Conservation (phyloP, 1,140 invertebrate genomes). For the Tigriopus japonicus region DNA sequence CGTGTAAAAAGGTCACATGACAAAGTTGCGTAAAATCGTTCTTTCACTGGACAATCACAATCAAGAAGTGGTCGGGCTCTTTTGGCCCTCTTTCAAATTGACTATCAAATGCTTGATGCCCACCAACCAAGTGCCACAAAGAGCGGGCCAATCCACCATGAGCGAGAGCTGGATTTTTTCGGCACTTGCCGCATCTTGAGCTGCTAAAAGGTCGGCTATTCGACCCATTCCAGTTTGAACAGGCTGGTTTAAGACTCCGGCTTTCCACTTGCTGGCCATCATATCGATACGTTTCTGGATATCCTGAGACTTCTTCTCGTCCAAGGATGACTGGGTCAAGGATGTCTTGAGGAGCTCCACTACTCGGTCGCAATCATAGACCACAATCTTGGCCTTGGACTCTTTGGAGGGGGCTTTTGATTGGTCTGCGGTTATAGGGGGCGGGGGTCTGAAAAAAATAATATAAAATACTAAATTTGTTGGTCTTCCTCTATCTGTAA, state of each 20-base stretch:
- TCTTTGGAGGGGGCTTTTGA: not conserved
- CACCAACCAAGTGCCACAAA: not conserved
- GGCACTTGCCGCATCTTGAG: not conserved
- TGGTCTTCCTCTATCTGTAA: too few relatives aligned
- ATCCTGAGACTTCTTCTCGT: not conserved
- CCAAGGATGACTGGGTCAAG: not conserved
- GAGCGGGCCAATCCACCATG: not conserved
- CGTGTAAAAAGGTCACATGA: too few relatives aligned
- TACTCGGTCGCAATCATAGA: not conserved
- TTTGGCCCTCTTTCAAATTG: not conserved
- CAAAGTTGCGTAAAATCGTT: too few relatives aligned
- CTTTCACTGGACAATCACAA: too few relatives aligned
- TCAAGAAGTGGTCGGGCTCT: too few relatives aligned
- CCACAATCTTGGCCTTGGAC: not conserved
- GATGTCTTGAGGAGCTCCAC: not conserved
- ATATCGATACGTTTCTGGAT: not conserved
- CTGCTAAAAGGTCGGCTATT: not conserved
- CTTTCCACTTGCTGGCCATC: not conserved
- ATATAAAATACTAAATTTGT: too few relatives aligned
- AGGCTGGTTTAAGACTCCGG: not conserved
- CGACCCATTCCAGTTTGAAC: not conserved
- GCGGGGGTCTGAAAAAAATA: too few relatives aligned
- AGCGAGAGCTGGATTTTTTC: not conserved
- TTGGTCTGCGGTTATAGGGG: not conserved
- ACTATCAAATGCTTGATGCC: not conserved